Evolutionary conservation across 2,113 vertebrate species (phyloP).

Genomic region (Hippocampus guttulatus): DNA sequence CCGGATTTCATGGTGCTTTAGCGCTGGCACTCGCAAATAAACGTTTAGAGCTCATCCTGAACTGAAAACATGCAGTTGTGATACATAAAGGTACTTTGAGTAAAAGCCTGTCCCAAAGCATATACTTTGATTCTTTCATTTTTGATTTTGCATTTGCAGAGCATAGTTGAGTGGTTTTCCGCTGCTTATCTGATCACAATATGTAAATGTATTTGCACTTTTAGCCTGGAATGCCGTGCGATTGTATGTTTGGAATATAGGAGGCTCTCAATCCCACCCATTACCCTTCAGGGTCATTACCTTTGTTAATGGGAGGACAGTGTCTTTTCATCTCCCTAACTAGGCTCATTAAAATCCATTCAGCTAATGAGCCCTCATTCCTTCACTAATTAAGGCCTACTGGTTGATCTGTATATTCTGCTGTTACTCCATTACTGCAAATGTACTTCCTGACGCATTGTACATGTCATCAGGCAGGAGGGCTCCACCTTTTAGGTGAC

Average conservation of each 20-base stretch:
- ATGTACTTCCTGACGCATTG: background rate
- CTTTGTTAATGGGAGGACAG: conserved; percentile 51
- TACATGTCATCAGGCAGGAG: background rate
- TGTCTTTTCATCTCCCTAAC: conserved; percentile 62
- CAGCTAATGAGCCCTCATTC: conserved; percentile 60
- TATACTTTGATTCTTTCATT: conserved; percentile 10
- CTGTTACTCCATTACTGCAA: conserved; percentile 24
- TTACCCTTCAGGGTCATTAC: conserved; percentile 56
- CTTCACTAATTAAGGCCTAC: conserved; percentile 51
- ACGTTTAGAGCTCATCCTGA: conserved; percentile 31
- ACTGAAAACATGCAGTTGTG: conserved; percentile 20
- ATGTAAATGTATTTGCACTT: background rate
- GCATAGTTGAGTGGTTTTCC: background rate
- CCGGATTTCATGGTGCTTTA: conserved; percentile 30
- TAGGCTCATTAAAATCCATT: conserved; percentile 65
- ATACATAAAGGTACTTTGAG: conserved; percentile 9
- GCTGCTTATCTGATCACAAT: background rate
- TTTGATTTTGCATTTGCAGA: conserved; percentile 9
- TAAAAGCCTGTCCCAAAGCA: background rate
- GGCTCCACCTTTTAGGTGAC: background rate
- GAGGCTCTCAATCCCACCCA: conserved; percentile 21
- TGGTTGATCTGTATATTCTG: conserved; percentile 30
- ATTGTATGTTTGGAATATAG: conserved; percentile 11
- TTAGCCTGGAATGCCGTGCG: conserved; percentile 3
- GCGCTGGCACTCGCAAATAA: conserved; percentile 6